Evolutionary conservation across 2,797 vertebrate genomes (phyloP).

Genomic region (Sorex maritimensis): DNA sequence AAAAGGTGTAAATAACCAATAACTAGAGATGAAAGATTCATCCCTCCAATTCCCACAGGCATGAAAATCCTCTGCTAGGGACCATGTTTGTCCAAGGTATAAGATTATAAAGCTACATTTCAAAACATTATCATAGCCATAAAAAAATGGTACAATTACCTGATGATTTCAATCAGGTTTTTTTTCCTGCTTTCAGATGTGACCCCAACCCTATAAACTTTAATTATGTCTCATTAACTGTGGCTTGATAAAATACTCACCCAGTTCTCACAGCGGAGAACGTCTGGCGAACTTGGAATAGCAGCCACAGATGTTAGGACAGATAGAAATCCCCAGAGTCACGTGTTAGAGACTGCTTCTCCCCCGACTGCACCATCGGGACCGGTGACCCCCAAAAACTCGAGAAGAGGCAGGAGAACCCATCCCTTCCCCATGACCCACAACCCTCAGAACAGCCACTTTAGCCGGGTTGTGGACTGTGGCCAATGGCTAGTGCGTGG

Average conservation of each 20-base stretch:
- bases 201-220: background rate
- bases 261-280: background rate
- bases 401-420: background rate
- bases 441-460: background rate
- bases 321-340: background rate
- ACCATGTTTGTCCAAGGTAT: background rate
- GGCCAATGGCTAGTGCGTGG: no score
- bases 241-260: background rate
- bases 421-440: background rate
- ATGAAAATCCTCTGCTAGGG: background rate
- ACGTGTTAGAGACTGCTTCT: background rate
- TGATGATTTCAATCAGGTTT: background rate
- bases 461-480: no score
- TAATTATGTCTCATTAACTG: background rate
- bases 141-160: conserved; percentile 21
- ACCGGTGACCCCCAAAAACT: background rate
- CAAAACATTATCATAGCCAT: conserved; percentile 1
- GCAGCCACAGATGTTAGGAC: background rate
- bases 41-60: background rate
- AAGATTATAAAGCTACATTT: conserved; percentile 2
- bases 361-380: background rate
- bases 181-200: conserved; percentile 8
- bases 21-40: background rate
- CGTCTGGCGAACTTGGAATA: background rate
- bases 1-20: background rate